Conservation (phyloP, 2,888 invertebrate species). For the Drosophila fungiperda region DNA sequence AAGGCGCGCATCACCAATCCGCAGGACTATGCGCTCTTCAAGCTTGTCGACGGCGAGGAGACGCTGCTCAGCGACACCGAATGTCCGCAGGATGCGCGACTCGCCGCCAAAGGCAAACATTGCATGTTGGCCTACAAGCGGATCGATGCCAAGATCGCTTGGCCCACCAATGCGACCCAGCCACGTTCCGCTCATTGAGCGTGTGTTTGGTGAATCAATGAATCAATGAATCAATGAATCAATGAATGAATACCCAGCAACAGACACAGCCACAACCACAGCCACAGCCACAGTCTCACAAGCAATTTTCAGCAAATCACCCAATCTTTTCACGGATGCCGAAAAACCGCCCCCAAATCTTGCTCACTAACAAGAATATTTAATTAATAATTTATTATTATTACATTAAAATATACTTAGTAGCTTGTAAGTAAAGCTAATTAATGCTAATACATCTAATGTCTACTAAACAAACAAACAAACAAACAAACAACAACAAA, state of each 20-base stretch:
- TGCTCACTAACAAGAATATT: conserved; percentile 77
- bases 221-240: neutral
- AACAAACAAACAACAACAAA: neutral
- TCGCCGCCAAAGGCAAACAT: conserved; percentile 90
- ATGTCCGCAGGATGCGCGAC: conserved; percentile 94
- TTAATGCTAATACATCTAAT: conserved; percentile 68
- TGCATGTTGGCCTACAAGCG: conserved; percentile 97
- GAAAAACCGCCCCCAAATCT: conserved; percentile 40
- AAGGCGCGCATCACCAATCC: conserved; percentile 98
- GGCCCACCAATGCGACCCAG: conserved; percentile 88
- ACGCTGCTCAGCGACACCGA: conserved; percentile 94
- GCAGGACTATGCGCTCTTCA: conserved; percentile 97
- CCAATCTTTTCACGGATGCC: neutral
- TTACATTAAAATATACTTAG: conserved; percentile 78
- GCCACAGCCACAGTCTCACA: neutral
- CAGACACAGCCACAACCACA: neutral
- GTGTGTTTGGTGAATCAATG: neutral
- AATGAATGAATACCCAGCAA: neutral
- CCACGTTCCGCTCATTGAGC: conserved; percentile 44
- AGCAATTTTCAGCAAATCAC: too few species aligned
- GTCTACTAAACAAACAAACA: conserved; percentile 63
- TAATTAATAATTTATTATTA: conserved; percentile 80
- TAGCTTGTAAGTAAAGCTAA: conserved; percentile 75
- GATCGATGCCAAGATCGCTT: conserved; percentile 98
- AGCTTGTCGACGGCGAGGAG: conserved; percentile 96